Conservation (phyloP, 2,113 vertebrate genomes). For the Spermophilus dauricus region DNA sequence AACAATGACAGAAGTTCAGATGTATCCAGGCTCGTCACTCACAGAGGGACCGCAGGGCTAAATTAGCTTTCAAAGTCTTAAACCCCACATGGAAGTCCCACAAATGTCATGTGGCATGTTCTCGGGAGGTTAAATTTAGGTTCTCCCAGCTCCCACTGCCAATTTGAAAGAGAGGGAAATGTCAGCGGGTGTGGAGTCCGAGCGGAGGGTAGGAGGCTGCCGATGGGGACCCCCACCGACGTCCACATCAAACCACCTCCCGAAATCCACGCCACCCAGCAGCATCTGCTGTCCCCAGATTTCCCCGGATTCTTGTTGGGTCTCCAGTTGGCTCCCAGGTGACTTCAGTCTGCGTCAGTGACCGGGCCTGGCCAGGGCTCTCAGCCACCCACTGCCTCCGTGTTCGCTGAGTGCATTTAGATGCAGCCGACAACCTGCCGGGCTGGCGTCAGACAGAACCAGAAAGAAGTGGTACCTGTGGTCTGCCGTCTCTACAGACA, state of each 20-base stretch:
- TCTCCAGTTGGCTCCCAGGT: conserved; percentile 81
- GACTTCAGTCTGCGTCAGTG: conserved; percentile 85
- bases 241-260: conserved; percentile 83
- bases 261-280: conserved; percentile 78
- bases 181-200: conserved; percentile 85
- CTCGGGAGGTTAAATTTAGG: conserved; percentile 91
- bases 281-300: conserved; percentile 77
- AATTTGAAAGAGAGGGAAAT: conserved; percentile 89
- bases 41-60: conserved; percentile 85
- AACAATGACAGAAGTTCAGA: conserved; percentile 87
- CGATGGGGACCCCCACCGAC: conserved; percentile 79
- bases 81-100: conserved; percentile 87
- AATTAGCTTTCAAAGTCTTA: conserved; percentile 91
- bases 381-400: conserved; percentile 72
- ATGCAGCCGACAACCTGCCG: conserved; percentile 36
- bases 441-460: conserved; percentile 32
- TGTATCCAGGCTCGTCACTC: conserved; percentile 84
- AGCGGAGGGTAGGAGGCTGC: conserved; percentile 83
- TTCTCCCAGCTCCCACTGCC: conserved; percentile 84
- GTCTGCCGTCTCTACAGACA: not conserved
- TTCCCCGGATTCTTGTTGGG: conserved; percentile 79
- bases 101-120: conserved; percentile 87
- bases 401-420: conserved; percentile 76
- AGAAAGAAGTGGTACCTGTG: not conserved
- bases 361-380: conserved; percentile 81